Evolutionary conservation across 2,113 vertebrate species (phyloP), one percentile per base, ranked within the genome.

Genomic region (Pagrus major): DNA sequence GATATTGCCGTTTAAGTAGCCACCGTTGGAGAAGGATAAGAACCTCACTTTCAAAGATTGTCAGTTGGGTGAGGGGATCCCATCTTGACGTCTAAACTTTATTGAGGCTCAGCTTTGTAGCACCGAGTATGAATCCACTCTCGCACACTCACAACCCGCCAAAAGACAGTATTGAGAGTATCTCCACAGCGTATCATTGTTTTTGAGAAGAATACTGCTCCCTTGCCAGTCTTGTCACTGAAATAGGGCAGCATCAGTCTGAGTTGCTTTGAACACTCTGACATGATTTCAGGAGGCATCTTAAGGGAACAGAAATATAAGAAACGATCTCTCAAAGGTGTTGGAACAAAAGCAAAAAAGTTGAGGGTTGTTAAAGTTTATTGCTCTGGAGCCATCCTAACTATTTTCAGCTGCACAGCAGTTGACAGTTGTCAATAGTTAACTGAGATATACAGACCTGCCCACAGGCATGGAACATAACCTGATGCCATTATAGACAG

Each of bases 261-360:
- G 85, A 85, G 78, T 42, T 77, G 81, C 91, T 93, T 93, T 94
- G 90, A 94, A 92, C 74, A 67, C 47, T 37, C 80, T 89, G 91
- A 89, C 91, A 90, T 78, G 74, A 90, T 91, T 92, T 90, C 87
- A 84, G 78, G 79, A 91, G 87, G 81, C 74, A 78, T 89, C 91
- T 88, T 86, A 52, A 73, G 91, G 92, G 91, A 93, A 59, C 76
- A 72, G 78, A 80, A 88, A 84, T 78, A 78, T 71, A 72, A 90
- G 71, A 84, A 81, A 83, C 71, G 18, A 89, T 88, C 79, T 89
- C 87, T 92, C 90, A 70, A 73, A 91, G 91, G 91, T 90, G 88
- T 86, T 47, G 82, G 86, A 91, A 91, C 79, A 92, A 90, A 93
- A 80, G 52, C 55, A 55, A 47, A 84, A n/a, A 86, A 90, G 70